phyloP scores from a whole-genome alignment of 2,888 invertebrate genomes.

The Atherix ibis region DNA sequence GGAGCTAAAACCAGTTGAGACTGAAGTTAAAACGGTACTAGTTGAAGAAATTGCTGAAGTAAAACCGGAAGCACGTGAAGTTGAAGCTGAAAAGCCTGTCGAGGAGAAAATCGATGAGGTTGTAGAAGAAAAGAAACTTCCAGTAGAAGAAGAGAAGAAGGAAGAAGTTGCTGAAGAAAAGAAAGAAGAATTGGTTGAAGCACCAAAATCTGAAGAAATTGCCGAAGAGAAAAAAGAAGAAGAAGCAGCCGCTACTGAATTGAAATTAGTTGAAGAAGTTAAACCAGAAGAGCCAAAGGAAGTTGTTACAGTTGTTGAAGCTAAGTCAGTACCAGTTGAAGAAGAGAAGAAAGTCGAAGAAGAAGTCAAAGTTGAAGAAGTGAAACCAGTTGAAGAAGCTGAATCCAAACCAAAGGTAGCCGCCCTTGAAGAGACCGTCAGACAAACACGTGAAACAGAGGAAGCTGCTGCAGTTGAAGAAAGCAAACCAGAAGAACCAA shows the following conservation, averaged over 20 bases:
- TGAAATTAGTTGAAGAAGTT: conserved; percentile 9
- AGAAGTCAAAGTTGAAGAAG: conserved; percentile 13
- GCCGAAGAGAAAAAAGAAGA: conserved; percentile 9
- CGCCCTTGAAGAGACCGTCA: conserved; percentile 20
- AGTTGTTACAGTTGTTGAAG: conserved; percentile 14
- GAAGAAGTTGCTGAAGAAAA: conserved; percentile 16
- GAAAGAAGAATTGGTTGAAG: conserved; percentile 15
- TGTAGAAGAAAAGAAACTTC: conserved; percentile 13
- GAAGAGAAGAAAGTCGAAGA: conserved; percentile 11
- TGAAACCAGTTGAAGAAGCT: conserved; percentile 18
- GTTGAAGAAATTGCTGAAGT: conserved; percentile 18
- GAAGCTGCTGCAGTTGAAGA: conserved; percentile 12
- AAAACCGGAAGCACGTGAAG: conserved; percentile 12
- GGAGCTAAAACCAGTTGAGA: conserved; percentile 11
- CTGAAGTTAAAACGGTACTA: conserved; percentile 15
- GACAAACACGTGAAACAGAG: conserved; percentile 15
- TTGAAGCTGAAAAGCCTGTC: conserved; percentile 9
- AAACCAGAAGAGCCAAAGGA: conserved; percentile 12
- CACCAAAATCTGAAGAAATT: conserved; percentile 17
- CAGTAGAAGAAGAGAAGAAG: conserved; percentile 7
- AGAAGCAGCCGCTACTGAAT: conserved; percentile 11
- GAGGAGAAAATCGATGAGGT: conserved; percentile 2
- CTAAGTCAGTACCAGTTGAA: conserved; percentile 9
- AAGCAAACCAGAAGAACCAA: conserved; percentile 18
- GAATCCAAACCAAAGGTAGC: conserved; percentile 22